Evolutionary conservation across 2,888 invertebrate species (phyloP), one percentile per base, ranked within the genome.

Genomic region (Iphiclides podalirius): DNA sequence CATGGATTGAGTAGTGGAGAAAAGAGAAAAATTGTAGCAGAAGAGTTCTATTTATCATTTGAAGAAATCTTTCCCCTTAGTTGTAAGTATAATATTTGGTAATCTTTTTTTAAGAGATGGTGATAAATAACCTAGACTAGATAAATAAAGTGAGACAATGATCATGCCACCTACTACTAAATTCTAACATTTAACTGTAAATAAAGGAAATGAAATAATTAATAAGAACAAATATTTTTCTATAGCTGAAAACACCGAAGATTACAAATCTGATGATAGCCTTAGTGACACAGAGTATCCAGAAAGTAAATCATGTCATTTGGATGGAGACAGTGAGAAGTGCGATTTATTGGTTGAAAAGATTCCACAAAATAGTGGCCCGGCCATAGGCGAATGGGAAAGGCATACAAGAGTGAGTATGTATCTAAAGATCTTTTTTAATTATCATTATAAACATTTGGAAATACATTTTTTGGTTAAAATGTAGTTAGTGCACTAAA

Each of bases 311-410:
- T 45, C 53, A 2, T 34, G 54, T 6, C 64, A 67, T 16, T 51
- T 62, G 36, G 72, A 69, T 1, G 46, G 48, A 0, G 67, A 65
- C 6, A 61, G 56, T 11, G 55, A 58, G n/a, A 47, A 23, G 1
- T 54, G 50, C 4, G 59, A 63, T 0, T 67, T 89, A 8, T 63
- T 93, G 41, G 84, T 92, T 12, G 91, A 93, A 61, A 86, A 89
- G 61, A 92, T 92, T 59, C 76, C 94, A 23, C 82, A 92, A 55
- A 90, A 91, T 46, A 79, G 90, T 14, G 83, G 66, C 0, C 80
- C 82, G 0, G 70, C 75, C 2, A 83, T 98, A 41, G 97, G 97
- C 13, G 92, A 93, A 57, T 98, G 98, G 98, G 98, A 98, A 72
- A 92, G 93, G 62, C 92, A 96, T 79, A 98, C 97, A 12, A 94